Conservation (phyloP, 2,888 invertebrate species). For the Aporophyla lueneburgensis region DNA sequence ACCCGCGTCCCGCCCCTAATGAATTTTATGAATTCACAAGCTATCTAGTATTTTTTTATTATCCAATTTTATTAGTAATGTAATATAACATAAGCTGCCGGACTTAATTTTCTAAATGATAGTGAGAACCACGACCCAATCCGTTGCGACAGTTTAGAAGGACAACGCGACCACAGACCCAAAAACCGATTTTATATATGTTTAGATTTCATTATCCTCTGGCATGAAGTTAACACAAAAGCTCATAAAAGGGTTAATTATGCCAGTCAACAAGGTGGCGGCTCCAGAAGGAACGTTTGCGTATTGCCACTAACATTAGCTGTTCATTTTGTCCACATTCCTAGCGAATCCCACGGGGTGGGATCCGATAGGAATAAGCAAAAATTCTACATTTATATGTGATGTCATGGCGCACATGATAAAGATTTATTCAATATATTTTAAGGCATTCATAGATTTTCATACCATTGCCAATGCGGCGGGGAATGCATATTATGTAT, state of each 20-base stretch:
- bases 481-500: neutral
- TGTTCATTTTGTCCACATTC: neutral
- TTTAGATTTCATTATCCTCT: neutral
- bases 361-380: neutral
- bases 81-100: neutral
- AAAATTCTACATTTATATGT: neutral
- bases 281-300: neutral
- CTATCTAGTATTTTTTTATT: constrained; percentile 3
- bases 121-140: no score
- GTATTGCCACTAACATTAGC: neutral
- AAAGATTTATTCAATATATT: neutral
- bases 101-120: neutral
- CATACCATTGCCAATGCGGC: neutral
- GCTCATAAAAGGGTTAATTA: neutral
- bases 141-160: neutral
- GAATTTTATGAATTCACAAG: neutral
- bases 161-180: neutral
- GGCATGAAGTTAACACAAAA: neutral
- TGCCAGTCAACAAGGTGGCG: no score
- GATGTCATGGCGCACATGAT: neutral
- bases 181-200: neutral
- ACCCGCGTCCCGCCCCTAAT: neutral
- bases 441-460: neutral
- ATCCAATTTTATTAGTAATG: neutral
- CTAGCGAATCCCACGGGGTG: neutral